These are phyloP conservation scores for Nephila pilipes DNA, from an alignment of 1,140 invertebrate genomes.

Conservation along the genomic window DNA sequence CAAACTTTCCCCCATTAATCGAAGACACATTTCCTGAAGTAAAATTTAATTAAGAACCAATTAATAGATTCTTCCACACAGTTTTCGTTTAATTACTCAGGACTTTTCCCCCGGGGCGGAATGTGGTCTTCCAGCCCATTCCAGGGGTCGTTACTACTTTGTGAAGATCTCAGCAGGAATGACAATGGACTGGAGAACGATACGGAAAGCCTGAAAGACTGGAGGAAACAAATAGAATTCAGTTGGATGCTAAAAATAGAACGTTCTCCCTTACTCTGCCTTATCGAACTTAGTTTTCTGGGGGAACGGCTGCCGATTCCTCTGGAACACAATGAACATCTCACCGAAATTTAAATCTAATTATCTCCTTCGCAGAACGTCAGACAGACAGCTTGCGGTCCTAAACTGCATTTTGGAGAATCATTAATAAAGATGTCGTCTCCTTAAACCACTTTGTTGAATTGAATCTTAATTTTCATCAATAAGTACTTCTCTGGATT, in stretches of 20 bases:
- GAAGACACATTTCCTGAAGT: neutral
- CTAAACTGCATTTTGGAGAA: neutral
- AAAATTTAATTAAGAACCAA: conserved; percentile 51
- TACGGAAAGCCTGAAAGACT: conserved; percentile 26
- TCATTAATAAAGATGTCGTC: conserved; percentile 32
- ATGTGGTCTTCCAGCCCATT: neutral
- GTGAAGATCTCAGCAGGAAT: conserved; percentile 53
- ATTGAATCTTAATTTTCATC: neutral
- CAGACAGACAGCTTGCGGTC: conserved; percentile 10
- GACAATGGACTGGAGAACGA: conserved; percentile 30
- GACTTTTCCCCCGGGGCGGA: neutral
- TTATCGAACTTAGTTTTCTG: conserved; percentile 17
- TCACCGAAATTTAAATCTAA: conserved; percentile 19
- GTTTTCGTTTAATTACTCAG: conserved; percentile 46
- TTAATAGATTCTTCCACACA: conserved; percentile 33
- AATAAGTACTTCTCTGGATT: neutral
- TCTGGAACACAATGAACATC: neutral
- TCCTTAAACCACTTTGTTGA: neutral
- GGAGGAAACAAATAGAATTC: conserved; percentile 28
- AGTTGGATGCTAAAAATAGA: conserved; percentile 48
- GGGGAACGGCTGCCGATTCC: conserved; percentile 5
- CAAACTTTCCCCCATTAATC: conserved; percentile 1
- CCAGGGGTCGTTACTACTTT: conserved; percentile 45
- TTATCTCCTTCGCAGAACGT: neutral
- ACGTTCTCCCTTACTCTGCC: neutral